These are phyloP conservation scores for Scarus forsteni DNA, from an alignment of 2,797 vertebrate species.

Conservation along the genomic window DNA sequence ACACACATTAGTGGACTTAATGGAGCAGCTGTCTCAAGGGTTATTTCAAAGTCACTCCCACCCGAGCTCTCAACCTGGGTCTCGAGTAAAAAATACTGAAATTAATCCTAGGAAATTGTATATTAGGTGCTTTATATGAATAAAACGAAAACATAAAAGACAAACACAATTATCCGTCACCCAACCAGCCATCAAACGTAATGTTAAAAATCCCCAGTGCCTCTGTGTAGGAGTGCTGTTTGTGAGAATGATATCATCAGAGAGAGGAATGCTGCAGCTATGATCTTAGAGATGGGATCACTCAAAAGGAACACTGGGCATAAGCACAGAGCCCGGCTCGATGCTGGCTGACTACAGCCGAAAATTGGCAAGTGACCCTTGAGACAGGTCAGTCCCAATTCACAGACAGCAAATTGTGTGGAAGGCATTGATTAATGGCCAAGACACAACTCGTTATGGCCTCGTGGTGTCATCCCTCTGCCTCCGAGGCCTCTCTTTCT, in stretches of 20 bases:
- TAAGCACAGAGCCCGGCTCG: conserved; percentile 75
- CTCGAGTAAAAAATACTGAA: not conserved
- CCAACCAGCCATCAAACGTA: conserved; percentile 38
- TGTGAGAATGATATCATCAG: conserved; percentile 46
- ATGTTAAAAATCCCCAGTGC: conserved; percentile 36
- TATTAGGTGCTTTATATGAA: conserved; percentile 21
- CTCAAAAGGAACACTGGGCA: conserved; percentile 77
- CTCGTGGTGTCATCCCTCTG: conserved; percentile 72
- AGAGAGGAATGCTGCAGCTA: conserved; percentile 53
- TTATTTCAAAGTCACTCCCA: not conserved
- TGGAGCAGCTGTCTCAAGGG: not conserved
- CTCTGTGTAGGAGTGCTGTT: conserved; percentile 19
- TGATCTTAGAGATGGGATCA: conserved; percentile 79
- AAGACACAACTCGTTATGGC: conserved; percentile 85
- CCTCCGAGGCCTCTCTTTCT: conserved; percentile 46
- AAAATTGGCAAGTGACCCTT: conserved; percentile 87
- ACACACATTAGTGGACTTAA: too few relatives aligned
- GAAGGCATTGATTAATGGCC: conserved; percentile 89
- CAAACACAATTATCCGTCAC: conserved; percentile 22
- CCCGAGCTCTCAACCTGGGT: not conserved
- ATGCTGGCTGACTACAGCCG: conserved; percentile 73
- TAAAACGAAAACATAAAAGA: conserved; percentile 23
- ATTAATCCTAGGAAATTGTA: not conserved
- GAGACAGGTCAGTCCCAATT: conserved; percentile 85
- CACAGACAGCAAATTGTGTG: conserved; percentile 86